Evolutionary conservation across 2,797 vertebrate genomes (phyloP), one percentile per base, ranked within the genome.

Genomic region (Psittacula derbiana): DNA sequence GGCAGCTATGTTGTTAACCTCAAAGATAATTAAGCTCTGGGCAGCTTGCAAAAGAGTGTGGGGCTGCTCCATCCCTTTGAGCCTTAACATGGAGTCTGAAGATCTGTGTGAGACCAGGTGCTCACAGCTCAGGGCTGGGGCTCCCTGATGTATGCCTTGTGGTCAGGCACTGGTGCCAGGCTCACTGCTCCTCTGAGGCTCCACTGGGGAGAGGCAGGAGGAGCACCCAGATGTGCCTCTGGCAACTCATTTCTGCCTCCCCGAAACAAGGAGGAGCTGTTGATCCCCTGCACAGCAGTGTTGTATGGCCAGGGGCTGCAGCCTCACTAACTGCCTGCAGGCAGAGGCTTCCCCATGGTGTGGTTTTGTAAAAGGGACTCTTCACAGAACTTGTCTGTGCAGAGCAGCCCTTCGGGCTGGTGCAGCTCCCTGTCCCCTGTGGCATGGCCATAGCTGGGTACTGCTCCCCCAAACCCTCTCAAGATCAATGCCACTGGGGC

Each of bases 401-500:
- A 74, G 25, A 46, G 25, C 83, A 76, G 36, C 38, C 61, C 25
- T 3, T 3, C 19, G 64, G 20, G 41, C 25, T 89, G 79, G 16
- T 81, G 69, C 43, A 60, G 47, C n/a, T 73, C 78, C 21, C 71
- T n/a, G 13, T 25, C 4, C 31, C 23, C 57, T 12, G 18, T 70
- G 58, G 53, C 57, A 43, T 16, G 19, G 78, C 76, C 10, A 0
- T 30, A 49, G 11, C 31, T 41, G 31, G 18, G 8, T 81, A 47
- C 46, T 88, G 62, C n/a, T 62, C n/a, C 53, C 40, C 66, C 41
- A 60, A 15, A 33, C 21, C 19, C 3, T 25, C 30, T 50, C 0
- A 0, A 38, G 18, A 78, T 30, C 1, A 4, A 12, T 1, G 2
- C 46, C 53, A 38, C 24, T 23, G 74, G n/a, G 40, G 8, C 30